Percentiles rank a stretch among this genome's conserved stretches.
Evolutionary conservation across 2,113 vertebrate genomes (phyloP).

Genomic region (Salvelinus namaycush): DNA sequence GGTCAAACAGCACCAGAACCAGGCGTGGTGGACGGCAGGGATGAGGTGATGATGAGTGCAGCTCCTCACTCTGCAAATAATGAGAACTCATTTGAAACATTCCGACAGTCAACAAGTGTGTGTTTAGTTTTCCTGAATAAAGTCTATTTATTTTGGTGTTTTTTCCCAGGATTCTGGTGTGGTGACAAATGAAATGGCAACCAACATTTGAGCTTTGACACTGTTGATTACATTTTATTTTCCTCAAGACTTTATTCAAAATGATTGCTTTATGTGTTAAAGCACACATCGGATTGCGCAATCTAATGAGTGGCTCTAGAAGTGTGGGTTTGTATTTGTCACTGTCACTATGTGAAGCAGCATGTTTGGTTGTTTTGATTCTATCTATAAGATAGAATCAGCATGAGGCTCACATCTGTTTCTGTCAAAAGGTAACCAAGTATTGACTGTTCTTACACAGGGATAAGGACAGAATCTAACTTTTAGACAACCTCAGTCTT

Average conservation of each 20-base stretch:
- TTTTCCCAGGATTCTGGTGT: neutral
- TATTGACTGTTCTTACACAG: no score
- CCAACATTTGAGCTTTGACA: neutral
- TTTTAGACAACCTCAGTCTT: no score
- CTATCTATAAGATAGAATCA: no score
- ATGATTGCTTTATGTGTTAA: no score
- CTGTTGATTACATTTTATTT: no score
- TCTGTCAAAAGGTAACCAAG: no score
- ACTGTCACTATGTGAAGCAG: neutral
- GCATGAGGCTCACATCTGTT: no score
- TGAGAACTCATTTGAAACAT: neutral
- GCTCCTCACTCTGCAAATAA: neutral
- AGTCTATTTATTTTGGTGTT: constrained; percentile 14
- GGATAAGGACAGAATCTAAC: no score
- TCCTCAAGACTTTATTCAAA: no score
- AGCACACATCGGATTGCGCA: neutral
- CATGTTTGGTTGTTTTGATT: no score
- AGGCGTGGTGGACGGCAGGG: constrained; percentile 77
- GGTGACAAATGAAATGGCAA: neutral
- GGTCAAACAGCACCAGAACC: constrained; percentile 66
- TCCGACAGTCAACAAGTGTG: neutral
- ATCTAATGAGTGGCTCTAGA: neutral
- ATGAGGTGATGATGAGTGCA: constrained; percentile 67
- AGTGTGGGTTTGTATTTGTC: neutral
- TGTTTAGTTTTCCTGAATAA: neutral